Evolutionary conservation across 2,113 vertebrate species (phyloP), one percentile per base, ranked within the genome.

Genomic region (Chaetodon auriga): DNA sequence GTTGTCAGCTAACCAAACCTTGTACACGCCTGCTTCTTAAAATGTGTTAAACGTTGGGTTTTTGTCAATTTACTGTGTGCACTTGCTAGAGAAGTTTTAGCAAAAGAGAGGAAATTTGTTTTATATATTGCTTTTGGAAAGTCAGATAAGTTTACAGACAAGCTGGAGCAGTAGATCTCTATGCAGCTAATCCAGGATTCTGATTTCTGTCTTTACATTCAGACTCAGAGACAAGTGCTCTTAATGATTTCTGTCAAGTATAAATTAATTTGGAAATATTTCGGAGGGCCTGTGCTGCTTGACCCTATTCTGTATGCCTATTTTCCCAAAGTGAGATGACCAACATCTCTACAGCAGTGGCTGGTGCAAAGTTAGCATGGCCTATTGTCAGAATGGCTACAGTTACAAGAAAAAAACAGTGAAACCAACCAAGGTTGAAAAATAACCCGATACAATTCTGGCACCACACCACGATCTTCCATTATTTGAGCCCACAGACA

Each of bases 401-500:
- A 30, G 15, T 4, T 36, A 19, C 1, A 45, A 43, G 38, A 45
- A 15, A 12, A 30, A 45, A 62, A 7, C 16, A 18, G 15, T 30
- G 1, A 54, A 45, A 13, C 36, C 48, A 80, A 12, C 14, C 57
- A 9, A 16, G 35, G 53, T 9, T 57, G 10, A 71, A 48, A 8
- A 55, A 35, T 30, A 43, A 43, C 30, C 30, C 30, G 30, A 30
- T 3, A 30, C 30, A 30, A 30, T 41, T 41, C 63, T 68, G 48
- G 58, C 41, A 54, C 49, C 60, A 38, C 51, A 57, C 25, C 25
- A 16, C 55, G 68, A 14, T 53, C 19, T 19, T 53, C 23, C 3
- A 15, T 5, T 21, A 63, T 66, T 46, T 60, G 25, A 63, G 46
- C 58, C 49, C 62, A 21, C 65, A 84, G 64, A 79, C 71, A 80